Evolutionary conservation across 2,888 invertebrate species (phyloP), one percentile per base, ranked within the genome.

Genomic region (Lissonota sp.): DNA sequence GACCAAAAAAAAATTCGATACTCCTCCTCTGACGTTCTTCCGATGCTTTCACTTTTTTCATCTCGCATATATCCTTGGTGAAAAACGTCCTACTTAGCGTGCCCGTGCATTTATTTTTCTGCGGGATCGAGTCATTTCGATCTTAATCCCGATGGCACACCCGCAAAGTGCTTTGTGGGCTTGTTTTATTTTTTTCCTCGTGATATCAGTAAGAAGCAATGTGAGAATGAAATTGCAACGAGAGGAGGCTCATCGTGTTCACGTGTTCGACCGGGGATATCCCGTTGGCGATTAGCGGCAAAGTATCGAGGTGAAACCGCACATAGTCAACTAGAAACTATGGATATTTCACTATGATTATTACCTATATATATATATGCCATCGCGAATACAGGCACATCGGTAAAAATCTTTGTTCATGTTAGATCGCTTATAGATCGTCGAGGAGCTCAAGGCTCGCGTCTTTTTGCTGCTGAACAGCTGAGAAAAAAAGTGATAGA

Each of bases 261-360:
- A 44, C 57, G 57, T 63, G 49, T 10, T 12, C 66, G 10, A 46
- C 67, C 37, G 16, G 64, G 57, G 39, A 44, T 58, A 12, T 66
- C 37, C 70, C 64, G 53, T 12, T 74, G 69, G 42, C 70, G 63
- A 80, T 80, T 75, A 80, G 71, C 71, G 71, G 71, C 46, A 49
- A 53, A 62, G 74, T 60, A 80, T 71, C 57, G 58, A 80, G 71
- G 71, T 75, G 71, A 80, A 80, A 63, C 66, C 74, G 66, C 66
- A 63, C 63, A 44, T n/a, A 51, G 6, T 69, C 42, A 42, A 49
- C 26, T 58, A 10, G 26, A 69, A 46, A 57, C n/a, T 57, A 37
- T 57, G 26, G 26, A 26, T 37, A 57, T 26, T 57, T 57, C 26
- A 26, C 8, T 7, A 12, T 7, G 12, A 53, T 53, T 4, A 12